Evolutionary conservation across 2,797 vertebrate genomes (phyloP).

Genomic region (Buphagus erythrorhynchus): DNA sequence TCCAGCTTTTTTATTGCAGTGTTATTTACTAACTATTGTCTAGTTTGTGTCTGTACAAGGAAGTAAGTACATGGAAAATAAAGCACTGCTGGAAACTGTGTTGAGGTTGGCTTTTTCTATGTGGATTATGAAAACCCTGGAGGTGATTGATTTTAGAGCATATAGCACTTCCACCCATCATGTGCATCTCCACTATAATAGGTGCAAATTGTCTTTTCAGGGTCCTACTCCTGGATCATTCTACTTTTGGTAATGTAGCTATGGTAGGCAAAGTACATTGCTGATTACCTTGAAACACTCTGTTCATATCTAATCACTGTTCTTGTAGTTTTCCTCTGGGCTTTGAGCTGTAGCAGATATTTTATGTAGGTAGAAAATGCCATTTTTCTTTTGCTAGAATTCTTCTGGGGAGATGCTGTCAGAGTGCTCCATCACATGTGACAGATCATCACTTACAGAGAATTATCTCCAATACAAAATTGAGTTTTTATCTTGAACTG

Average conservation of each 20-base stretch:
- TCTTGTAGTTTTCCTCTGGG: background rate
- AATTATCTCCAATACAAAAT: slow-evolving; percentile 51
- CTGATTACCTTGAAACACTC: background rate
- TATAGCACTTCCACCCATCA: background rate
- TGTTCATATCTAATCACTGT: background rate
- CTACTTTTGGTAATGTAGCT: background rate
- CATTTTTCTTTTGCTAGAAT: slow-evolving; percentile 6
- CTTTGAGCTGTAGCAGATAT: background rate
- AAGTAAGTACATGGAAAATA: background rate
- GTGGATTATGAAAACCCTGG: background rate
- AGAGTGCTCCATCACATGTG: slow-evolving; percentile 7
- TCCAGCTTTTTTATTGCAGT: background rate
- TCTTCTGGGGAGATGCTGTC: slow-evolving; percentile 18
- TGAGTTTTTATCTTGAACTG: slow-evolving; percentile 50
- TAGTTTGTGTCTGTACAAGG: background rate
- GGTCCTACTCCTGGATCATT: background rate
- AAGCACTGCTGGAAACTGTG: background rate
- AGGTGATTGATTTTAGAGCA: background rate
- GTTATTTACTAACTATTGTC: background rate
- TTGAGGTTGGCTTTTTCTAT: background rate
- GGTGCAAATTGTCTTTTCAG: background rate
- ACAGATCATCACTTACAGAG: background rate
- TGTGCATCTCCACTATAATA: background rate
- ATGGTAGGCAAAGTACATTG: background rate
- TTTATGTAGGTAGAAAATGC: slow-evolving; percentile 22